Conservation (phyloP, 2,113 vertebrate species). For the Elephas maximus region DNA sequence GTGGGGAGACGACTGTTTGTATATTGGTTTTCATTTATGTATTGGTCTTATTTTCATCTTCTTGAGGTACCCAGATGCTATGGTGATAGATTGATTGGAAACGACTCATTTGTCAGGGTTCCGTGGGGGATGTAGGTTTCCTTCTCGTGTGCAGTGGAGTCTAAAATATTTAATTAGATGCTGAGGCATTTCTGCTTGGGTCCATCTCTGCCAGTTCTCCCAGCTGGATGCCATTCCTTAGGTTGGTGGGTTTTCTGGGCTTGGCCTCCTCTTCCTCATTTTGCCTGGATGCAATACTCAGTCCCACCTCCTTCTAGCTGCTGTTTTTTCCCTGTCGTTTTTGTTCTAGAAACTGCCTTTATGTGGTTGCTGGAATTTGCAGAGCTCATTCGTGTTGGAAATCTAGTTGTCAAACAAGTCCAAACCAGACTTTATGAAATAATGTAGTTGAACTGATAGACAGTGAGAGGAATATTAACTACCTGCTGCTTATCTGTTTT, state of each 20-base stretch:
- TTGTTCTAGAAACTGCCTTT: slow-evolving; percentile 64
- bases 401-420: slow-evolving; percentile 74
- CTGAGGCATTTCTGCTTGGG: slow-evolving; percentile 59
- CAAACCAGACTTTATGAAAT: slow-evolving; percentile 68
- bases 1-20: slow-evolving; percentile 74
- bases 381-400: slow-evolving; percentile 60
- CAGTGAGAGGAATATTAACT: slow-evolving; percentile 59
- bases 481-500: slow-evolving; percentile 46
- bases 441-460: slow-evolving; percentile 34
- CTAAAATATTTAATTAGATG: slow-evolving; percentile 83
- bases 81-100: slow-evolving; percentile 82
- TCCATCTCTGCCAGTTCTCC: slow-evolving; percentile 5
- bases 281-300: background rate
- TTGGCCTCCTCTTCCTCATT: background rate
- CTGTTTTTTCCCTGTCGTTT: background rate
- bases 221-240: slow-evolving; percentile 7
- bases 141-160: slow-evolving; percentile 68
- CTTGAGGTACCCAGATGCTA: slow-evolving; percentile 79
- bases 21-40: slow-evolving; percentile 82
- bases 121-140: slow-evolving; percentile 65
- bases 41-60: slow-evolving; percentile 81
- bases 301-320: background rate
- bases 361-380: slow-evolving; percentile 46
- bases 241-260: background rate
- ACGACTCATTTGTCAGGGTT: slow-evolving; percentile 82